These are phyloP conservation scores for Clistopyga incitator DNA, from an alignment of 2,888 invertebrate genomes.

Conservation along the genomic window DNA sequence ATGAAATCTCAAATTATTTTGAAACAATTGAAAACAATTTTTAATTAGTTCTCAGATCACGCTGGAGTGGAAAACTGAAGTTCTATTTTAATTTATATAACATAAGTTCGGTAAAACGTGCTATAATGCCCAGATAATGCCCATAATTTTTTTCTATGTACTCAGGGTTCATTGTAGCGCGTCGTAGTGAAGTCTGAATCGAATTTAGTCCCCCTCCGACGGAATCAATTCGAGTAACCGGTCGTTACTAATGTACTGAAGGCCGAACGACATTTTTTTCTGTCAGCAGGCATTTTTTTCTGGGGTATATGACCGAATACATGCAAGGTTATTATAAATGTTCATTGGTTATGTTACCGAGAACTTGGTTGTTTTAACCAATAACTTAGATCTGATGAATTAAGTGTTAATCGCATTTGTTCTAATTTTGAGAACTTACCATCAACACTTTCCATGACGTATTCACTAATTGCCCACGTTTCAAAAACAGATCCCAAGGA, in stretches of 20 bases:
- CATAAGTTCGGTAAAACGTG: background rate
- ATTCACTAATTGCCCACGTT: background rate
- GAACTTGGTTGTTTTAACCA: too few species aligned
- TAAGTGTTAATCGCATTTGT: background rate
- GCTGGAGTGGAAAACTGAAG: background rate
- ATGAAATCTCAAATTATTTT: background rate
- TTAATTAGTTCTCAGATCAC: background rate
- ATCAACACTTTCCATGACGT: background rate
- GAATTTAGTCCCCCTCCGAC: background rate
- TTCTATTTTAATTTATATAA: background rate
- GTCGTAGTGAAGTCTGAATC: background rate
- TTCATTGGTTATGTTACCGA: background rate
- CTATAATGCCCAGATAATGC: conserved; percentile 1
- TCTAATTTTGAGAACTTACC: background rate
- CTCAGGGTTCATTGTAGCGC: background rate
- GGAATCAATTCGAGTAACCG: background rate
- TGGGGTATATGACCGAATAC: background rate
- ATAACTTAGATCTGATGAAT: background rate
- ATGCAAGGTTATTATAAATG: background rate
- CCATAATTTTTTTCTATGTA: background rate
- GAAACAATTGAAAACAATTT: background rate
- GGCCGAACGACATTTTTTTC: too few species aligned
- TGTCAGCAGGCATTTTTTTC: background rate
- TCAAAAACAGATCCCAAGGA: too few species aligned
- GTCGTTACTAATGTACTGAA: too few species aligned